Evolutionary conservation across 2,113 vertebrate species (phyloP).

Genomic region (Leucosticte australis): DNA sequence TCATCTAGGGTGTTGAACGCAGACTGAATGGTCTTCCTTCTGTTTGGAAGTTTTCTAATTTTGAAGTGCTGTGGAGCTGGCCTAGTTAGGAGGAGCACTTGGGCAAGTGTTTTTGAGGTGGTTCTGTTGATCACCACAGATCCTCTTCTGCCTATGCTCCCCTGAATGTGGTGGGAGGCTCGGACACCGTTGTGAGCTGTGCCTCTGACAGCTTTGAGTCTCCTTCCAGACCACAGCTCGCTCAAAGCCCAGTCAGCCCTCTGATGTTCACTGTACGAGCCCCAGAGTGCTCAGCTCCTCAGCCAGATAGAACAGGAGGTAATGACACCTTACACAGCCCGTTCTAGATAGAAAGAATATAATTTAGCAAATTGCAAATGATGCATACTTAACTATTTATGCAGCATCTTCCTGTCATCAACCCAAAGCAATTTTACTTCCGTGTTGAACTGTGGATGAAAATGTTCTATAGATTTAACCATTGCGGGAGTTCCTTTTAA

Average conservation of each 20-base stretch:
- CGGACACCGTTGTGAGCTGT: not conserved
- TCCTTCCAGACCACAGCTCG: not conserved
- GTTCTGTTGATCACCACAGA: not conserved
- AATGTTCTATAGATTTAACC: constrained; percentile 67
- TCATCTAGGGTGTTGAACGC: constrained; percentile 2
- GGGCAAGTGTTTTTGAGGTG: not conserved
- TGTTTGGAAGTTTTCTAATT: not conserved
- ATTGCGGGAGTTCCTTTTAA: constrained; percentile 59
- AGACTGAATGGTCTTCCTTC: not conserved
- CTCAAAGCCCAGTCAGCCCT: not conserved
- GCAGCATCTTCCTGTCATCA: constrained; percentile 70
- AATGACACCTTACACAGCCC: constrained; percentile 53
- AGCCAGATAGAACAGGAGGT: not conserved
- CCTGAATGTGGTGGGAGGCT: not conserved
- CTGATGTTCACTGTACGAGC: accelerated
- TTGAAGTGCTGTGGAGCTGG: not conserved
- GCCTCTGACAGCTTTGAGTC: not conserved
- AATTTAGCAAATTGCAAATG: constrained; percentile 69
- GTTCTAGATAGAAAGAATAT: constrained; percentile 64
- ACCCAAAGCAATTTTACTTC: constrained; percentile 68
- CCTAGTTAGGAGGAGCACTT: not conserved
- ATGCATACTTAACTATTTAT: constrained; percentile 69
- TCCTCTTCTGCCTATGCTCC: not conserved
- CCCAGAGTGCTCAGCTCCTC: not conserved
- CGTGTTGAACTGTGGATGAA: constrained; percentile 58